Evolutionary conservation across 2,797 vertebrate species (phyloP).

Genomic region (Crax fasciolata): DNA sequence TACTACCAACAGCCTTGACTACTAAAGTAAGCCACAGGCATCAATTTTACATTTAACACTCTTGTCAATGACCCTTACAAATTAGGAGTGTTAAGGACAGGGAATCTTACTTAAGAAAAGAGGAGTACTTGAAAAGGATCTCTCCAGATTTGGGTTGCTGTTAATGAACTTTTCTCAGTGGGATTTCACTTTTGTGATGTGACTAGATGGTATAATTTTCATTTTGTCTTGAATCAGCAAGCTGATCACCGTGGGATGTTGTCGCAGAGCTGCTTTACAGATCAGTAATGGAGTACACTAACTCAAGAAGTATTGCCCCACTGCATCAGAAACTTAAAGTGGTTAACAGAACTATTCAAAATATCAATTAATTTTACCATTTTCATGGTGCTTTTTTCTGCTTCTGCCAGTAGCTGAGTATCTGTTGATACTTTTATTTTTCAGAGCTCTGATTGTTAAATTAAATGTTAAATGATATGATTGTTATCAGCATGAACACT

Average conservation of each 20-base stretch:
- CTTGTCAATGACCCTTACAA: not conserved
- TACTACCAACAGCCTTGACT: not conserved
- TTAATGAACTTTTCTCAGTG: not conserved
- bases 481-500: conserved; percentile 40
- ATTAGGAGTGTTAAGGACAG: not conserved
- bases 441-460: conserved; percentile 56
- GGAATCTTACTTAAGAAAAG: not conserved
- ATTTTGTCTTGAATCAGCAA: not conserved
- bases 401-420: not conserved
- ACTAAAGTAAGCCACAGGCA: not conserved
- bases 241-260: not conserved
- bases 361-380: not conserved
- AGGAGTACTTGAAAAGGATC: not conserved
- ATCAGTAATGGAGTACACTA: not conserved
- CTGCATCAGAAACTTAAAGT: not conserved
- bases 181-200: not conserved
- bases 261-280: not conserved
- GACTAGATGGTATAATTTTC: not conserved
- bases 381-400: conserved; percentile 3
- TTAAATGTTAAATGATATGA: conserved; percentile 44
- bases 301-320: not conserved
- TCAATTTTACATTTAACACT: not conserved
- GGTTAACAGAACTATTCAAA: not conserved
- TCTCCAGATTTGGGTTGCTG: not conserved
- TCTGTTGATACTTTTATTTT: not conserved